These are phyloP conservation scores for Calephelis perditalis DNA, from an alignment of 2,888 invertebrate genomes.

Conservation along the genomic window DNA sequence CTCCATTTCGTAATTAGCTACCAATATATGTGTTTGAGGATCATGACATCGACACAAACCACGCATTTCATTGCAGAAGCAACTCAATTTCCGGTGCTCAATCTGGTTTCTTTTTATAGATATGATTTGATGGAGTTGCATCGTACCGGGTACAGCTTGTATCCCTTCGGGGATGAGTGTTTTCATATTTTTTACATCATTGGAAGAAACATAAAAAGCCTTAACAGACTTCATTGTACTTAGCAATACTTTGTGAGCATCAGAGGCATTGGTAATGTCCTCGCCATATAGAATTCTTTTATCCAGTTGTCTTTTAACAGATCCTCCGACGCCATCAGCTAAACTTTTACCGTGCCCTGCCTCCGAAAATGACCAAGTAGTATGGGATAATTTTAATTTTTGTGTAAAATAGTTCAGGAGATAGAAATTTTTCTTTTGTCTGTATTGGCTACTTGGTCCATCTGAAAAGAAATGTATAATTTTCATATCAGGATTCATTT, in stretches of 20 bases:
- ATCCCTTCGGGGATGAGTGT: background rate
- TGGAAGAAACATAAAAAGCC: background rate
- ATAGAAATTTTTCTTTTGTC: slow-evolving; percentile 30
- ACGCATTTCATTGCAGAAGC: no score
- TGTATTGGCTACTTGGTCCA: slow-evolving; percentile 32
- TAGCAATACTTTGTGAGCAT: background rate
- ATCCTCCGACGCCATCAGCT: no score
- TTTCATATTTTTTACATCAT: background rate
- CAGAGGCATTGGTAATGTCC: background rate
- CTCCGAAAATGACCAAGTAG: slow-evolving; percentile 17
- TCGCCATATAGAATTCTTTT: background rate
- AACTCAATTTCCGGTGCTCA: no score
- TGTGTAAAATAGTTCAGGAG: slow-evolving; percentile 17
- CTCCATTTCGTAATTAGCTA: no score
- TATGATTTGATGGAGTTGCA: no score
- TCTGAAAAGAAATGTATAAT: slow-evolving; percentile 34
- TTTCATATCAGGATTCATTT: slow-evolving; percentile 21
- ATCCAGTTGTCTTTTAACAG: background rate
- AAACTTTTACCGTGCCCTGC: background rate
- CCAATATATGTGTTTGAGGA: no score
- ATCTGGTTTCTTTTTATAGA: background rate
- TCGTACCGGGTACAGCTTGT: no score
- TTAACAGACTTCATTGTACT: background rate
- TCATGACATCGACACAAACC: no score
- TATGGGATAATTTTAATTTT: background rate